phyloP scores from a whole-genome alignment of 2,113 vertebrate genomes.

The Lagopus muta region DNA sequence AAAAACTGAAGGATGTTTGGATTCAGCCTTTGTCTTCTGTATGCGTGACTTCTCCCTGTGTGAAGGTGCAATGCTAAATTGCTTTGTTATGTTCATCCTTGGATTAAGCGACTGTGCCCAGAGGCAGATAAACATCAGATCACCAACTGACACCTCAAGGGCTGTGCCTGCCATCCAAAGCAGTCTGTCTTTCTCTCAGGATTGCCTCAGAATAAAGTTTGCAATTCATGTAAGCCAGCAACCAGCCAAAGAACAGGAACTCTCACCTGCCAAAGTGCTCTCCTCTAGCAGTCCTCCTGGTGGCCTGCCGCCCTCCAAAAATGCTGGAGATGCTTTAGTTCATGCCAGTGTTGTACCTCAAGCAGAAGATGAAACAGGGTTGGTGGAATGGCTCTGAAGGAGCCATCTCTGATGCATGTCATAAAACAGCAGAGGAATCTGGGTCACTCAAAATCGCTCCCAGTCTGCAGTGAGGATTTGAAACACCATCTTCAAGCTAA shows the following conservation, averaged over 20 bases:
- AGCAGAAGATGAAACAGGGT: background rate
- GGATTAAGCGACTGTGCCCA: background rate
- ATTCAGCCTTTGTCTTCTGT: background rate
- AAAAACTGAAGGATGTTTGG: background rate
- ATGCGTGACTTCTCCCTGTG: background rate
- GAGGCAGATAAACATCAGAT: background rate
- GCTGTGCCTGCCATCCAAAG: background rate
- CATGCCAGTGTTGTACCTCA: background rate
- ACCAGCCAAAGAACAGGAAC: background rate
- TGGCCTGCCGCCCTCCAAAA: background rate
- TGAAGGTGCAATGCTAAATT: background rate
- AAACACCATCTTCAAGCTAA: background rate
- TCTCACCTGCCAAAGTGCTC: background rate
- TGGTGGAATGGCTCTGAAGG: background rate
- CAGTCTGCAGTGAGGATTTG: background rate
- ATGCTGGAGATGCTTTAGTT: background rate
- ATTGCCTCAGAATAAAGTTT: background rate
- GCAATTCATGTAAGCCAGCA: fast-evolving
- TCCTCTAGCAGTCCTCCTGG: background rate
- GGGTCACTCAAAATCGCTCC: background rate
- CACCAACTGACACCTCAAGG: background rate
- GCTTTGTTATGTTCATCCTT: background rate
- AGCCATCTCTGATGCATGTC: background rate
- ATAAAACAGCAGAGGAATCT: background rate
- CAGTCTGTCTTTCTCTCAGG: background rate